Evolutionary conservation across 2,888 invertebrate genomes (phyloP).

Genomic region (Macrosoma leucophasiata): DNA sequence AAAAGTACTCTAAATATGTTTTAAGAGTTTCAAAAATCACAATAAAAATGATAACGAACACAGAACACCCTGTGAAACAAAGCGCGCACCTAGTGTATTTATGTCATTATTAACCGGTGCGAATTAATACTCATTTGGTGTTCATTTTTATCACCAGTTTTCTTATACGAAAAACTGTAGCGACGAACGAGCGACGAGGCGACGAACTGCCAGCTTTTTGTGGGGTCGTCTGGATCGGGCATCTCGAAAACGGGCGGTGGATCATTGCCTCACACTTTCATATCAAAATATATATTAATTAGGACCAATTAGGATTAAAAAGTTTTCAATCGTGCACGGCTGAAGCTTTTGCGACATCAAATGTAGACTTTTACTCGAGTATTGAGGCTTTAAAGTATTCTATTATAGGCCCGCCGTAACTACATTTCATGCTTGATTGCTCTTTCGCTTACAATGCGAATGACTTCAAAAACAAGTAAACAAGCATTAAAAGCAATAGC

Average conservation of each 20-base stretch:
- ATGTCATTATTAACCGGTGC: constrained; percentile 74
- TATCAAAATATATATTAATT: constrained; percentile 30
- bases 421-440: too few species aligned
- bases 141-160: constrained; percentile 62
- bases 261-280: constrained; percentile 31
- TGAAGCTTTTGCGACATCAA: constrained; percentile 56
- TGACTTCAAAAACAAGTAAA: too few species aligned
- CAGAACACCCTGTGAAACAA: too few species aligned
- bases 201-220: constrained; percentile 36
- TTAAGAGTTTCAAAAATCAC: constrained; percentile 11
- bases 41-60: too few species aligned
- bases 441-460: too few species aligned
- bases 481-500: too few species aligned
- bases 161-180: constrained; percentile 50
- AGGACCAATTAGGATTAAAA: too few species aligned
- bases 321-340: too few species aligned
- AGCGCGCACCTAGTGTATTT: constrained; percentile 62
- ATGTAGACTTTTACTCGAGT: too few species aligned
- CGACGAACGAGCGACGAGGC: constrained; percentile 39
- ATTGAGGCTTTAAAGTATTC: too few species aligned
- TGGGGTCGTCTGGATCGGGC: constrained; percentile 32
- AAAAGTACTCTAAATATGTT: too few species aligned
- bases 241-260: constrained; percentile 44
- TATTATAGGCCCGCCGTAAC: too few species aligned
- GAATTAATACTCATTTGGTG: constrained; percentile 74